These are phyloP conservation scores for Oncorhynchus mykiss DNA, from an alignment of 2,113 vertebrate genomes.

Conservation along the genomic window DNA sequence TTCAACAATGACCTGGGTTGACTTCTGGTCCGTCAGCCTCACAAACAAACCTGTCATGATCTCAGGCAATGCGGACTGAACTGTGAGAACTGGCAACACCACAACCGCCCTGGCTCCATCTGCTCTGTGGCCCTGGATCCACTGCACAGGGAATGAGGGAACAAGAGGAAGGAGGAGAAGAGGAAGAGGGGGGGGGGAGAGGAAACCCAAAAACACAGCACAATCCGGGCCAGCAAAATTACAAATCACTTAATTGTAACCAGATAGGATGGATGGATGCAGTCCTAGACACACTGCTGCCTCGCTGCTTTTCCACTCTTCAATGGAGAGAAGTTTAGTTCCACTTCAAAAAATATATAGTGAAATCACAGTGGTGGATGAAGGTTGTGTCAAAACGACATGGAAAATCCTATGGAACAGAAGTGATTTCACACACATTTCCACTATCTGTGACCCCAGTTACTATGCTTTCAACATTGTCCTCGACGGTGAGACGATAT, in stretches of 20 bases:
- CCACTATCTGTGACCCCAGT: constrained; percentile 3
- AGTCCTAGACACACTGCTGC: background rate
- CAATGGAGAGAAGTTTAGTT: constrained; percentile 18
- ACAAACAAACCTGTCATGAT: background rate
- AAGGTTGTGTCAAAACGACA: constrained; percentile 26
- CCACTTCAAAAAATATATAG: constrained; percentile 29
- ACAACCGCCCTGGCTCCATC: background rate
- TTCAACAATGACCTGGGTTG: background rate
- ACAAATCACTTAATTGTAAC: constrained; percentile 57
- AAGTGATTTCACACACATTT: constrained; percentile 32
- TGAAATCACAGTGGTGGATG: constrained; percentile 27
- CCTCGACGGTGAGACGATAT: constrained; percentile 5
- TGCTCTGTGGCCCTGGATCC: constrained; percentile 13
- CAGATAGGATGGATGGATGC: constrained; percentile 35
- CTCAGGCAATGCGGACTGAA: background rate
- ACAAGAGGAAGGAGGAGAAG: background rate
- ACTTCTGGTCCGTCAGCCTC: background rate
- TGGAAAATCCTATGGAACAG: constrained; percentile 18
- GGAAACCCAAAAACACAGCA: constrained; percentile 38
- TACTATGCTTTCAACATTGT: constrained; percentile 29
- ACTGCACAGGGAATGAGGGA: background rate
- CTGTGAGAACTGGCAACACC: constrained; percentile 6
- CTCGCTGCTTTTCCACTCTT: constrained; percentile 45
- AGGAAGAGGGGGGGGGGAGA: constrained; percentile 13
- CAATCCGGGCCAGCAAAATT: constrained; percentile 37